Percentiles rank a stretch among this genome's conserved stretches.
phyloP scores from a whole-genome alignment of 1,140 invertebrate genomes.

The Adelges cooleyi region DNA sequence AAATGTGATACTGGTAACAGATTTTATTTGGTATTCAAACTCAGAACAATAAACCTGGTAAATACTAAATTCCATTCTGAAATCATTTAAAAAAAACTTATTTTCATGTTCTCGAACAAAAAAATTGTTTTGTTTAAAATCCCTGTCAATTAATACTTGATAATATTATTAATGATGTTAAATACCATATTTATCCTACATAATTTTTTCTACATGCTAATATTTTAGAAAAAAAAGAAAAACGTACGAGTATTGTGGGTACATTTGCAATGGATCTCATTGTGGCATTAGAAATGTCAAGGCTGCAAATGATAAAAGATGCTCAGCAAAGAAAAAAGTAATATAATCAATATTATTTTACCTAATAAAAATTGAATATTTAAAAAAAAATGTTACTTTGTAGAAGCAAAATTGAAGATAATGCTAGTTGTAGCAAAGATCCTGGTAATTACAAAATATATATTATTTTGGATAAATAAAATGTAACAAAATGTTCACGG shows the following conservation, averaged over 20 bases:
- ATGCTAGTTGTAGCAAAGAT: slow-evolving; percentile 16
- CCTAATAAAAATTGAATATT: neutral
- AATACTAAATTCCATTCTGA: no score
- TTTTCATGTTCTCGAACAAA: no score
- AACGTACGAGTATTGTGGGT: slow-evolving; percentile 21
- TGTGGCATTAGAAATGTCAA: slow-evolving; percentile 58
- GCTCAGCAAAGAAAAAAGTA: slow-evolving; percentile 37
- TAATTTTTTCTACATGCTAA: no score
- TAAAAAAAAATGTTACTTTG: neutral
- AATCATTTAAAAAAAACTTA: no score
- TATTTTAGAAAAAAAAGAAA: slow-evolving; percentile 17
- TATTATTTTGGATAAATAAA: neutral
- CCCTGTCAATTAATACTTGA: no score
- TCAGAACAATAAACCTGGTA: no score
- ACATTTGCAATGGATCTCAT: slow-evolving; percentile 46
- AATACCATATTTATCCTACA: no score
- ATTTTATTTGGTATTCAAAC: no score
- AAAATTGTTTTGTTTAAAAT: no score
- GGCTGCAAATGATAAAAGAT: slow-evolving; percentile 54
- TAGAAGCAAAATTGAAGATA: slow-evolving; percentile 8
- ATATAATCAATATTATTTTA: neutral
- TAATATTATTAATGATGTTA: no score
- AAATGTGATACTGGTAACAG: no score
- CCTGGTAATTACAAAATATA: neutral
- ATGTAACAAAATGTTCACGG: neutral